Conservation (phyloP, 2,113 vertebrate genomes). For the Dipodomys stephensi region DNA sequence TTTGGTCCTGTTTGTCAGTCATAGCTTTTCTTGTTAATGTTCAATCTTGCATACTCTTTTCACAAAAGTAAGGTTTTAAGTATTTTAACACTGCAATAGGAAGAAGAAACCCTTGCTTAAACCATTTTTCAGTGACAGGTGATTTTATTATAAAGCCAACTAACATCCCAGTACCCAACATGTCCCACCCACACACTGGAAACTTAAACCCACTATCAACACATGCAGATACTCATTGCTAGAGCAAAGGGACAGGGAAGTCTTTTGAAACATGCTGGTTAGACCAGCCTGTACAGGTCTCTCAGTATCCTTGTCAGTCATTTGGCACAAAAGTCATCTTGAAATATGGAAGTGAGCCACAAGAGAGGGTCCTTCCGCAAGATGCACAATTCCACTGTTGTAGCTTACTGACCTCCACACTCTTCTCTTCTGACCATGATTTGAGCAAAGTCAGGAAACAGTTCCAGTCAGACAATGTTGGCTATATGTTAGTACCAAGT, state of each 20-base stretch:
- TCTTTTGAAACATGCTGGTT: neutral
- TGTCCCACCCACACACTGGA: neutral
- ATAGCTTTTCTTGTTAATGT: neutral
- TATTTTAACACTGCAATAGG: neutral
- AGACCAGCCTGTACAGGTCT: too few species aligned
- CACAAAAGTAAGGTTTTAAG: slow-evolving; percentile 16
- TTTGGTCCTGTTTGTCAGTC: neutral
- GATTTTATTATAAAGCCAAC: neutral
- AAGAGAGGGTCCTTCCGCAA: fast-evolving
- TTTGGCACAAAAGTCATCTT: too few species aligned
- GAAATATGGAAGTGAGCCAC: too few species aligned
- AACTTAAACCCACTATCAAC: neutral
- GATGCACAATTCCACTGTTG: neutral
- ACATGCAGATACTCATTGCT: neutral
- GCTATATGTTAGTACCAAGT: neutral
- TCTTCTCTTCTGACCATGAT: neutral
- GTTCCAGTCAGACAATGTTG: neutral
- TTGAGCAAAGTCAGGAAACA: neutral
- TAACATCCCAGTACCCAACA: neutral
- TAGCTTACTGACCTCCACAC: neutral
- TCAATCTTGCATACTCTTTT: neutral
- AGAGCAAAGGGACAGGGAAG: neutral
- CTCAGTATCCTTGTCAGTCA: neutral
- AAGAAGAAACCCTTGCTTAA: neutral
- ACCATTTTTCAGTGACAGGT: neutral